Evolutionary conservation across 2,888 invertebrate genomes (phyloP).

Genomic region (Oxyscelio sp.): DNA sequence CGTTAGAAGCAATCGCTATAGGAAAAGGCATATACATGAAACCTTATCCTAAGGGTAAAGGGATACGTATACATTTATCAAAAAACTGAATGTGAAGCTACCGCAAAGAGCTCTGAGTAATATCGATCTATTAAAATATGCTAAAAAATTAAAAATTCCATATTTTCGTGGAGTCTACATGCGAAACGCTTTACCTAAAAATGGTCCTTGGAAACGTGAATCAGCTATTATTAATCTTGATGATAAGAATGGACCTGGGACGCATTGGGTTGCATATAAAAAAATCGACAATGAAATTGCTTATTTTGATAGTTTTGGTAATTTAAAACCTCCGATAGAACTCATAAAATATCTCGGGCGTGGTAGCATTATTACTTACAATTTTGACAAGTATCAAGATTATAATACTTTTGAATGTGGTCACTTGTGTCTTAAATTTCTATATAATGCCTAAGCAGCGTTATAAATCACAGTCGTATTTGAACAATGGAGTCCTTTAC

Average conservation of each 20-base stretch:
- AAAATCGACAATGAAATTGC: slow-evolving; percentile 79
- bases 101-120: slow-evolving; percentile 80
- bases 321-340: slow-evolving; percentile 82
- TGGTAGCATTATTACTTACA: slow-evolving; percentile 73
- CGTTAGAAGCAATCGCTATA: slow-evolving; percentile 79
- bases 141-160: slow-evolving; percentile 77
- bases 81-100: slow-evolving; percentile 74
- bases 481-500: too few relatives aligned
- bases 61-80: slow-evolving; percentile 17
- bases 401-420: slow-evolving; percentile 78
- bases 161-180: slow-evolving; percentile 84
- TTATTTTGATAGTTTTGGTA: slow-evolving; percentile 86
- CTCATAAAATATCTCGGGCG: too few relatives aligned
- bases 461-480: too few relatives aligned
- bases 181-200: slow-evolving; percentile 74
- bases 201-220: slow-evolving; percentile 23
- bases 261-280: slow-evolving; percentile 77
- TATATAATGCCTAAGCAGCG: too few relatives aligned
- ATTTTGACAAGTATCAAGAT: slow-evolving; percentile 80
- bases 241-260: slow-evolving; percentile 78
- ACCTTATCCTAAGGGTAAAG: slow-evolving; percentile 60
- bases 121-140: slow-evolving; percentile 80
- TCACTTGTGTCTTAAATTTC: too few relatives aligned
- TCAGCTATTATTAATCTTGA: slow-evolving; percentile 43
- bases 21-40: slow-evolving; percentile 73